A percentile compares a stretch with the other conserved stretches of the same genome.
Conservation (phyloP, 2,888 invertebrate genomes). For the Dorcus parallelipipedus region DNA sequence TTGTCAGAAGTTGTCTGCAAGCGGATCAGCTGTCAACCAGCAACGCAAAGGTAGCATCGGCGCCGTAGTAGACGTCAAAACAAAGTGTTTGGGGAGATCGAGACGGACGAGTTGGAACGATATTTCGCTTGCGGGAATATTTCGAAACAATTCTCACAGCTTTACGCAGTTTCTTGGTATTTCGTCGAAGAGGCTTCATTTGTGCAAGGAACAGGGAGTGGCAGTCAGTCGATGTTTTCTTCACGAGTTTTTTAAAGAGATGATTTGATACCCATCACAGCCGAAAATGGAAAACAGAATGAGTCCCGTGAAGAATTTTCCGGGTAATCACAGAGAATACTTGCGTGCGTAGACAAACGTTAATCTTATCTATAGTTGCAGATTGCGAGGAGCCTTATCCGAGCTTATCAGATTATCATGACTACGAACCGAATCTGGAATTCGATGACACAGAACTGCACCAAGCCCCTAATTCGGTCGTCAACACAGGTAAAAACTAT, state of each 20-base stretch:
- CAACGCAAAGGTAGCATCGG: neutral
- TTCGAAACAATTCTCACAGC: conserved; percentile 6
- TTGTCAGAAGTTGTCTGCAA: no score
- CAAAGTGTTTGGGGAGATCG: conserved; percentile 8
- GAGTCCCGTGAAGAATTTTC: conserved; percentile 51
- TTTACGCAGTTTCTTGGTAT: neutral
- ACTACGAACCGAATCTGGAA: conserved; percentile 92
- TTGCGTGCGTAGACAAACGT: conserved; percentile 9
- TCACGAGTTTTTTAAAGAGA: neutral
- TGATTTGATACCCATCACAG: conserved; percentile 5
- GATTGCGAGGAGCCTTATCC: conserved; percentile 71
- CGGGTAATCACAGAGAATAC: conserved; percentile 42
- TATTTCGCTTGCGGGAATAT: conserved; percentile 2
- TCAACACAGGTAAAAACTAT: conserved; percentile 61
- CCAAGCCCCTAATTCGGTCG: conserved; percentile 57
- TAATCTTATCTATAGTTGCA: conserved; percentile 2
- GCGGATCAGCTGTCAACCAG: conserved; percentile 16
- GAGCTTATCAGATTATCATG: conserved; percentile 86
- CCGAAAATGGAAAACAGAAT: conserved; percentile 27
- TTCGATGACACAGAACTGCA: conserved; percentile 93
- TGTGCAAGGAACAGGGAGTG: neutral
- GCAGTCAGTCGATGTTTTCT: neutral
- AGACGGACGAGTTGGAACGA: neutral
- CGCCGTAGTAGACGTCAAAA: conserved; percentile 9
- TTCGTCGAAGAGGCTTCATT: neutral